Evolutionary conservation across 2,797 vertebrate species (phyloP).

Genomic region (Microhierax caerulescens): DNA sequence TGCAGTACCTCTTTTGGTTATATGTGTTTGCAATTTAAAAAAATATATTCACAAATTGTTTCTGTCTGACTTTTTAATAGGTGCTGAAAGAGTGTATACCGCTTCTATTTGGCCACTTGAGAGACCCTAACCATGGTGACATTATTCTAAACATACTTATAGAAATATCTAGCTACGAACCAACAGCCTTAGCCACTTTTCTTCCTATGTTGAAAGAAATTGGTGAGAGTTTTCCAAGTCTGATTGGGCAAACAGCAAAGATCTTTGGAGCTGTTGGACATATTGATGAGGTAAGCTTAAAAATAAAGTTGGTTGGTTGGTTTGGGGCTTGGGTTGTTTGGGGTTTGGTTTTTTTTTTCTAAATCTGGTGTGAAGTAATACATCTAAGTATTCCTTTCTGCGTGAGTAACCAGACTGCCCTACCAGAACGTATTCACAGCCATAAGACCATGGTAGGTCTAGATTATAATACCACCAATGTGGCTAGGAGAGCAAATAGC

Average conservation of each 20-base stretch:
- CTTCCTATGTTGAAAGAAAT: constrained; percentile 81
- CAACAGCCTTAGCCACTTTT: constrained; percentile 80
- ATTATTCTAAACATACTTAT: constrained; percentile 80
- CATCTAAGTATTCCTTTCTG: background rate
- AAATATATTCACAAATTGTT: background rate
- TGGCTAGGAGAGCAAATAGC: background rate
- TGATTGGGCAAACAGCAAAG: constrained; percentile 87
- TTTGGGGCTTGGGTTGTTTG: background rate
- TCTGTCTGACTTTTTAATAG: constrained; percentile 64
- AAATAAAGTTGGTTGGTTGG: background rate
- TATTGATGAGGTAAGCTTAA: constrained; percentile 82
- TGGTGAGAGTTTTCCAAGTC: constrained; percentile 79
- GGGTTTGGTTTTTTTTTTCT: background rate
- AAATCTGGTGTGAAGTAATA: background rate
- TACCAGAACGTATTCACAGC: background rate
- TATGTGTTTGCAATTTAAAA: background rate
- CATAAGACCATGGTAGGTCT: rapidly evolving
- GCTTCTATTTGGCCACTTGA: constrained; percentile 77
- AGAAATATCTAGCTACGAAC: constrained; percentile 86
- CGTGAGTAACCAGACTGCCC: rapidly evolving
- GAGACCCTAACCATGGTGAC: constrained; percentile 81
- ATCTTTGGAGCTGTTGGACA: constrained; percentile 90
- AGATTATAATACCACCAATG: background rate
- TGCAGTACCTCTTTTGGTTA: background rate
- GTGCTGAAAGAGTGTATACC: constrained; percentile 86